Evolutionary conservation across 2,888 invertebrate species (phyloP), one percentile per base, ranked within the genome.

Genomic region (Drosophila hamatofila): DNA sequence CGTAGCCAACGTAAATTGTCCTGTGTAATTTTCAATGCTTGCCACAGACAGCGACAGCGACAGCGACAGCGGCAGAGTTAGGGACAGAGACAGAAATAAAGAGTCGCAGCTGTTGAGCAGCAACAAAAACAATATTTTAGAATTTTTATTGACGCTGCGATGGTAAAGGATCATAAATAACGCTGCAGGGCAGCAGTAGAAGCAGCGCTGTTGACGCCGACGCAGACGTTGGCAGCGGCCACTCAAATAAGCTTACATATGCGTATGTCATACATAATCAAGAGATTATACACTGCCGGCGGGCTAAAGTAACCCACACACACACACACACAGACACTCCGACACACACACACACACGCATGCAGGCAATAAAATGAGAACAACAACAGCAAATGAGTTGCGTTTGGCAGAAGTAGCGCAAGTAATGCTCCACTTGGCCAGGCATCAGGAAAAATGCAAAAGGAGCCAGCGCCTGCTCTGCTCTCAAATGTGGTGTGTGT

Each of bases 221-320:
- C 35, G 23, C 16, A 2, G 16, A 37, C 35, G 52, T 7, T 18
- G 57, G 51, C 62, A 49, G 56, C 52, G 59, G 62, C 58, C 63
- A 80, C 78, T 80, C 72, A 64, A 72, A 83, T 78, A 78, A 83
- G 73, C 74, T 81, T 72, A 71, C 81, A 82, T 76, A 80, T 87
- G 89, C 84, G 89, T 83, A 71, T 82, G 85, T 71, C 83, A 88
- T 89, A 72, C 86, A 79, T 89, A 86, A 85, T 85, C 85, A 89
- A 89, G 88, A 88, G 85, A 85, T 89, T 88, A 89, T 84, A 70
- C 78, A 67, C 60, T 63, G 64, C 55, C 39, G 42, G 41, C 67
- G 41, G 37, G n/a, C 41, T 56, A 37, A 21, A 51, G 61, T 51
- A 52, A 39, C 42, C 59, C 60, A 27, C 33, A 39, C 52, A 48